These are phyloP conservation scores for Rhyacophila brunnea DNA, from an alignment of 1,140 invertebrate genomes.

Conservation along the genomic window DNA sequence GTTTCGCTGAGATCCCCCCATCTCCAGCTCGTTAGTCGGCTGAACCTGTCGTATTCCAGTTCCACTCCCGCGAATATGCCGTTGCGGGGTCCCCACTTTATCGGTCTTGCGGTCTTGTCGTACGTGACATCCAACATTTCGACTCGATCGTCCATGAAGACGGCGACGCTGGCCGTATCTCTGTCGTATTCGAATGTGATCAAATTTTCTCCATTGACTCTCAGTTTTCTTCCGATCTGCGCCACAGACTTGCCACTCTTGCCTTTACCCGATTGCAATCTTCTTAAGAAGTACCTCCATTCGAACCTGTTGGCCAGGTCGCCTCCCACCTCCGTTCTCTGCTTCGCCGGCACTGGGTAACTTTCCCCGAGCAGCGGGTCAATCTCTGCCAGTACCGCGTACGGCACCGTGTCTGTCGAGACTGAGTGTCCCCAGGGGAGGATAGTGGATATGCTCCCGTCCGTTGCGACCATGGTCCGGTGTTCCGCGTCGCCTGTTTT, in stretches of 20 bases:
- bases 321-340: constrained; percentile 83
- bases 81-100: constrained; percentile 84
- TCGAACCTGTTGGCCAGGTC: constrained; percentile 91
- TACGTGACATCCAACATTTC: constrained; percentile 91
- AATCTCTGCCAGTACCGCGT: constrained; percentile 78
- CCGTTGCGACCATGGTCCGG: constrained; percentile 74
- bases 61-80: constrained; percentile 85
- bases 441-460: constrained; percentile 76
- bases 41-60: constrained; percentile 89
- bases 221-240: constrained; percentile 79
- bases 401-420: constrained; percentile 84
- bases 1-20: constrained; percentile 88
- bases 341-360: constrained; percentile 87
- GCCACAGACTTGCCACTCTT: constrained; percentile 66
- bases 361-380: constrained; percentile 82
- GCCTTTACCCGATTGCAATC: constrained; percentile 62
- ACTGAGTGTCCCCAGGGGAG: constrained; percentile 80
- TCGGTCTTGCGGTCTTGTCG: constrained; percentile 84
- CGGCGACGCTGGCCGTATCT: constrained; percentile 83
- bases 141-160: constrained; percentile 84
- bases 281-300: constrained; percentile 87
- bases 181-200: constrained; percentile 91
- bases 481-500: constrained; percentile 78
- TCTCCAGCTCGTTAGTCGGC: constrained; percentile 85
- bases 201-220: constrained; percentile 89